Conservation (phyloP, 2,113 vertebrate genomes). For the Esox niger region DNA sequence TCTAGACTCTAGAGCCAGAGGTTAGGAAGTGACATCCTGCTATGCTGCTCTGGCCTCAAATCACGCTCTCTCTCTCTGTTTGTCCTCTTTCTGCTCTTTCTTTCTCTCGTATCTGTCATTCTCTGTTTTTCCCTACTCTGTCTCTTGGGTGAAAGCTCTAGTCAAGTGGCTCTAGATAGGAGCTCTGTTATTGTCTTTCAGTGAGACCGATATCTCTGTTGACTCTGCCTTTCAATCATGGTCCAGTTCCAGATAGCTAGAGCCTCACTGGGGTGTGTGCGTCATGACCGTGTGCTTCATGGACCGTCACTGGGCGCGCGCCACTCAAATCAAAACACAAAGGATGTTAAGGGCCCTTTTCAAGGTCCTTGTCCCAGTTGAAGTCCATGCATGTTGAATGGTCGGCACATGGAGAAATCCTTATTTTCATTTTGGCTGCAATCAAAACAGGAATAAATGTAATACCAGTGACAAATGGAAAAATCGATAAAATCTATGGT, state of each 20-base stretch:
- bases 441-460: background rate
- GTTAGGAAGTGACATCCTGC: conserved; percentile 53
- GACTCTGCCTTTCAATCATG: conserved; percentile 22
- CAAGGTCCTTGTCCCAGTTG: background rate
- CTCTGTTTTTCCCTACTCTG: conserved; percentile 1
- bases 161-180: conserved; percentile 29
- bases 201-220: conserved; percentile 12
- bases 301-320: background rate
- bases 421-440: background rate
- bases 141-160: conserved; percentile 38
- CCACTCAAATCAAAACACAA: background rate
- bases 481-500: conserved; percentile 1
- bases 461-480: background rate
- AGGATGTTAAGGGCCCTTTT: background rate
- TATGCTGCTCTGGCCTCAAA: conserved; percentile 29
- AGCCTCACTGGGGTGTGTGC: background rate
- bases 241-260: conserved; percentile 21
- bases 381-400: background rate
- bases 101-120: background rate
- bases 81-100: background rate
- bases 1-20: conserved; percentile 45
- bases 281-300: background rate
- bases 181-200: conserved; percentile 23
- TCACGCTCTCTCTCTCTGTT: conserved; percentile 15
- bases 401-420: background rate